These are phyloP conservation scores for Rhinoderma darwinii DNA, from an alignment of 2,113 vertebrate genomes.

Conservation along the genomic window DNA sequence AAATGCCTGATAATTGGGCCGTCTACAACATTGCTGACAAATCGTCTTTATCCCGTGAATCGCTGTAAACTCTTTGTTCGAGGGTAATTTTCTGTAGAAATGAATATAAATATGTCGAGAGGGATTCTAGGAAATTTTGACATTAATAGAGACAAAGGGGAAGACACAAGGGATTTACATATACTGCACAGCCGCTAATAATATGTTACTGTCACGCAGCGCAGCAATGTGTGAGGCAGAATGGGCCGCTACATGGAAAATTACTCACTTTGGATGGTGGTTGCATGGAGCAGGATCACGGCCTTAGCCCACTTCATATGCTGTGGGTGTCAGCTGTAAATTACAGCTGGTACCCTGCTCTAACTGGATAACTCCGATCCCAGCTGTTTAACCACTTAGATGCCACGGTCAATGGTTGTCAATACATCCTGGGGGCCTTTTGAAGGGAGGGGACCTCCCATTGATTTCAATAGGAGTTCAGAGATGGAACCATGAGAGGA, in stretches of 20 bases:
- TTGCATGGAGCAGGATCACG: too few relatives aligned
- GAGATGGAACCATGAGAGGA: too few relatives aligned
- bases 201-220: constrained; percentile 37
- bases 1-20: not conserved
- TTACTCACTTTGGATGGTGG: not conserved
- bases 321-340: too few relatives aligned
- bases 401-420: too few relatives aligned
- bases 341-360: too few relatives aligned
- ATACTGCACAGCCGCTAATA: constrained; percentile 39
- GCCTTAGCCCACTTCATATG: too few relatives aligned
- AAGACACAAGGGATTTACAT: constrained; percentile 23
- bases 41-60: not conserved
- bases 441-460: too few relatives aligned
- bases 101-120: constrained; percentile 9
- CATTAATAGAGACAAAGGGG: not conserved
- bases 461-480: too few relatives aligned
- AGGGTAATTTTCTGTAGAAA: not conserved
- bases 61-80: not conserved
- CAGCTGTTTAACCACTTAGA: too few relatives aligned
- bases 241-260: constrained; percentile 41
- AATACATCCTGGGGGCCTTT: too few relatives aligned
- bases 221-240: constrained; percentile 25
- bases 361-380: too few relatives aligned
- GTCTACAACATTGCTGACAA: not conserved
- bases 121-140: not conserved